A percentile compares a stretch with the other conserved stretches of the same genome.
phyloP scores from a whole-genome alignment of 2,113 vertebrate species.

The Lathamus discolor region DNA sequence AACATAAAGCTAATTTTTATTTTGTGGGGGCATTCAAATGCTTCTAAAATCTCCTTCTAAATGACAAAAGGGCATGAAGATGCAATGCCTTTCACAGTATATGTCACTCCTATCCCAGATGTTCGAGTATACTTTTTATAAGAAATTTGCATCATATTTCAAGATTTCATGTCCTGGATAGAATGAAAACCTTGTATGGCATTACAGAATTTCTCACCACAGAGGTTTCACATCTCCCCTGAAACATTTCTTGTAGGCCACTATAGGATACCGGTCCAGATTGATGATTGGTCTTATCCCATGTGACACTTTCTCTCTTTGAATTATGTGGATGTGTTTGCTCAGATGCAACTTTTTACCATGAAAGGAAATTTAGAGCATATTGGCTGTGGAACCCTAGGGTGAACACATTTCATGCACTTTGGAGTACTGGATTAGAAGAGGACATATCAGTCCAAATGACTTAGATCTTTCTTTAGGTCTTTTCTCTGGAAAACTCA shows the following conservation, averaged over 20 bases:
- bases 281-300: conserved; percentile 48
- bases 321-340: not conserved
- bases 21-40: not conserved
- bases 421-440: not conserved
- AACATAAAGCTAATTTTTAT: not conserved
- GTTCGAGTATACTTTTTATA: not conserved
- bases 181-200: not conserved
- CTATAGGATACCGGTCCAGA: not conserved
- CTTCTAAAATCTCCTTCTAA: not conserved
- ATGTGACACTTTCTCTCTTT: not conserved
- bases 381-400: conserved; percentile 30
- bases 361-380: conserved; percentile 14
- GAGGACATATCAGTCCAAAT: not conserved
- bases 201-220: not conserved
- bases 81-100: not conserved
- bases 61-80: not conserved
- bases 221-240: not conserved
- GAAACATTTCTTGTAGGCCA: conserved; percentile 52
- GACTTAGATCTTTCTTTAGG: not conserved
- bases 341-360: not conserved
- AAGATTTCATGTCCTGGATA: not conserved
- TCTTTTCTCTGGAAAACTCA: not conserved
- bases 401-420: not conserved
- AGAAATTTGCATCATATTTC: not conserved
- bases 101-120: not conserved